These are phyloP conservation scores for Cyanistes caeruleus DNA, from an alignment of 2,113 vertebrate genomes.

Conservation along the genomic window DNA sequence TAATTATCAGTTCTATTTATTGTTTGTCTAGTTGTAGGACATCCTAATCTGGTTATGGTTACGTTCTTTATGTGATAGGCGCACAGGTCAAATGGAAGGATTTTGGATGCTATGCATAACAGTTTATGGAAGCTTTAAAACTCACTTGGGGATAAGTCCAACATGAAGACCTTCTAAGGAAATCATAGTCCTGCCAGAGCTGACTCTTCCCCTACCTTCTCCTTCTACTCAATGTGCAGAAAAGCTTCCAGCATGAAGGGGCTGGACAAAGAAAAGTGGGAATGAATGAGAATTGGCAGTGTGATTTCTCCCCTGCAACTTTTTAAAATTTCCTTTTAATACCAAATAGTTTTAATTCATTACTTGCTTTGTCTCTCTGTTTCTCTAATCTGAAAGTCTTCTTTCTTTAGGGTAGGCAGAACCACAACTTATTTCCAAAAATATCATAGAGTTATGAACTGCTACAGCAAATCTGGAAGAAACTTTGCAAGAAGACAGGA, in stretches of 20 bases:
- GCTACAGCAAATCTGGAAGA: neutral
- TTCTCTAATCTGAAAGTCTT: neutral
- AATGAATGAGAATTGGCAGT: neutral
- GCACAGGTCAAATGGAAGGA: neutral
- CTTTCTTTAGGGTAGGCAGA: neutral
- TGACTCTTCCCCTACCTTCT: neutral
- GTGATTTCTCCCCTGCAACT: neutral
- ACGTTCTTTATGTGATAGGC: neutral
- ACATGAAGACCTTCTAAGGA: neutral
- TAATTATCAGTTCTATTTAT: neutral
- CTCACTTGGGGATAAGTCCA: neutral
- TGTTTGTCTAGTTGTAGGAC: neutral
- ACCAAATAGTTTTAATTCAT: neutral
- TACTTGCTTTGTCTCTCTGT: neutral
- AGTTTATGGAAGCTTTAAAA: neutral
- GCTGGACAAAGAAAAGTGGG: neutral
- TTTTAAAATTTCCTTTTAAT: neutral
- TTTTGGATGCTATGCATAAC: neutral
- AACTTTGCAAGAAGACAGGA: neutral
- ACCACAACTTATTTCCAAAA: neutral
- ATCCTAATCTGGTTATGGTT: neutral
- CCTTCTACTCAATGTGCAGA: neutral
- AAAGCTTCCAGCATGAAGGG: neutral
- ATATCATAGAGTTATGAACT: neutral
- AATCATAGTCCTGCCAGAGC: neutral